These are phyloP conservation scores for Edolisoma coerulescens DNA, from an alignment of 2,113 vertebrate genomes.

Conservation along the genomic window DNA sequence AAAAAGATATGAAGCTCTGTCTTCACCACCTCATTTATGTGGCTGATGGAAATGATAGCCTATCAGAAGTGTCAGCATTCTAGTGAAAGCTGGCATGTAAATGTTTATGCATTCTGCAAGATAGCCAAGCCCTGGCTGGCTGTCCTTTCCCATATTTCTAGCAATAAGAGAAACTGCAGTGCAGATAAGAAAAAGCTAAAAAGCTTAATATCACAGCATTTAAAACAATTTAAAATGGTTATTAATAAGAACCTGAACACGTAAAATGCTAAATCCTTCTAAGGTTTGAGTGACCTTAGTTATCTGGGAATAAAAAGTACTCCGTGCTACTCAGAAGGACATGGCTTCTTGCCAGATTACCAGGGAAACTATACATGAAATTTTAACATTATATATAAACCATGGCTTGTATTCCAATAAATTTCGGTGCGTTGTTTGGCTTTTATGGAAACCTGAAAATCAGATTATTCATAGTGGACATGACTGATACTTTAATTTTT, in stretches of 20 bases:
- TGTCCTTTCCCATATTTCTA: neutral
- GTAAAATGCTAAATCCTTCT: neutral
- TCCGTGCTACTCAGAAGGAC: neutral
- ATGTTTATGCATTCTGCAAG: conserved; percentile 12
- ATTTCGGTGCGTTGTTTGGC: neutral
- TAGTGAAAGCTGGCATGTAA: conserved; percentile 3
- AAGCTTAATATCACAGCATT: neutral
- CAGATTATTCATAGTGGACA: neutral
- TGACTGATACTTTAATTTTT: neutral
- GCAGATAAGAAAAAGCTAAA: neutral
- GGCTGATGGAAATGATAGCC: neutral
- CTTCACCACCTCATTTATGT: neutral
- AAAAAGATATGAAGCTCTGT: neutral
- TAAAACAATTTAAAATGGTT: neutral
- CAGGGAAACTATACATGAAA: neutral
- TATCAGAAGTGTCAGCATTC: neutral
- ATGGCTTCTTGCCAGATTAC: neutral
- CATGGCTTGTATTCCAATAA: neutral
- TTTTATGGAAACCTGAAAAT: neutral
- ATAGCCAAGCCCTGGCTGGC: neutral
- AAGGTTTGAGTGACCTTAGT: neutral
- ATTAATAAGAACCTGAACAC: neutral
- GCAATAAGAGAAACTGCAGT: neutral
- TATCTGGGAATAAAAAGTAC: neutral
- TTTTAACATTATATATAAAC: neutral